Base-by-base conservation (phyloP, 2,888 invertebrate genomes). In the Troides aeacus region DNA sequence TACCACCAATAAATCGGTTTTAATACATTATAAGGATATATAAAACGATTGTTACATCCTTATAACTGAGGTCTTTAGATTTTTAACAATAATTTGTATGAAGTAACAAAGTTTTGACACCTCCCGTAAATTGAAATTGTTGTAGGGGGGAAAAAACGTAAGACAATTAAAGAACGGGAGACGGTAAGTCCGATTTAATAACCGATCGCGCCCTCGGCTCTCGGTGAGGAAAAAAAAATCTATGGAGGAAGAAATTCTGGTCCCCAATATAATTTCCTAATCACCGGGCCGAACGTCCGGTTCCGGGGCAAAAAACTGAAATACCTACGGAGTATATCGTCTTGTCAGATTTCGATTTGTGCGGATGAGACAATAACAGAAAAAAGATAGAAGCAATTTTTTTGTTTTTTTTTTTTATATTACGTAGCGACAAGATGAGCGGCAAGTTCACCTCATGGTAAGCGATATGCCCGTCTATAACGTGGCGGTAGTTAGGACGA, bases 231-330 rank as follows among this genome's bases (percentile, higher is more conserved):
- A 39, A 39, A 39, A 39, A 86, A 84, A 83, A 84, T 73, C 74
- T 74, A 59, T 78, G 72, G 73, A 72, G 76, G 81, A 84, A 85
- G 83, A 85, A 84, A 80, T 81, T 81, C 80, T 79, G 77, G 81
- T 82, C 84, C 87, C 85, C 90, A 87, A 89, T 89, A 89, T 91
- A 91, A 91, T 92, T 92, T 91, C 89, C 87, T 91, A 89, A 91
- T 91, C 92, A 85, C 86, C 82, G 89, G 86, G 82, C 87, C 86
- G 89, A 82, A 86, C 89, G 87, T 92, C 92, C 92, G 89, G 83
- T 89, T 89, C 90, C 89, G 84, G 77, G 74, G 76, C 76, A 85
- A 90, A 88, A 90, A 90, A 88, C 79, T 82, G 78, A 84, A 85
- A 86, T 85, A 85, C 86, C 86, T 84, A 84, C 84, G 84, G 83